Base-by-base conservation (phyloP, 2,888 invertebrate genomes). In the Erpobdella octoculata region DNA sequence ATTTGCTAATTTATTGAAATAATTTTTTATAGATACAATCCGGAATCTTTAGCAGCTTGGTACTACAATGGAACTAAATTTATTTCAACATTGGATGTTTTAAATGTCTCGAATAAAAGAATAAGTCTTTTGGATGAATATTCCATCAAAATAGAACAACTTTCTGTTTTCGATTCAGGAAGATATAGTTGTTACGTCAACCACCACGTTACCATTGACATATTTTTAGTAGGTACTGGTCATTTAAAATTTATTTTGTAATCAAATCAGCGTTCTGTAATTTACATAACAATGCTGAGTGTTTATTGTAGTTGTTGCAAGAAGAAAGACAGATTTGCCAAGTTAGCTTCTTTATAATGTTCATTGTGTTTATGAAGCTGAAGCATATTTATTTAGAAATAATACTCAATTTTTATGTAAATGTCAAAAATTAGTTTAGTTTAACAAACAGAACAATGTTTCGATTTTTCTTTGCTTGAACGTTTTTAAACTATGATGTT, bases 101-200 rank as follows among this genome's bases (percentile, higher is more conserved):
- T 33, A 1, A 69, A 58, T 28, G 31, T 58, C 15, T 53, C 69
- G 33, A 69, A 69, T 37, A 28, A 53, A 4, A 38, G 69, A 28
- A 69, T 69, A 31, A 41, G 58, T 3, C 6, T 69, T 12, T 9
- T 48, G 58, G 15, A 33, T 21, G 69, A 69, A 25, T 69, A 35
- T 58, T 53, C 69, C n/a, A n/a, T 69, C 18, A 38, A 58, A 9
- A 69, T 69, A 8, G 53, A 53, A 35, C 35, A 35, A 0, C 35
- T 69, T 53, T 35, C 31, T 3, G 35, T 69, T 15, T 48, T 25
- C n/a, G 69, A 72, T 33, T 46, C 59, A 8, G 72, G 69, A n/a
- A 37, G 62, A 6, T 72, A 72, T 38, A 58, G 67, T 38, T 71
- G 71, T 41, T 67, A 59, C 58, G 67, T 71, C 61, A 67, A 71